Percentiles rank a stretch among this genome's conserved stretches.
phyloP scores from a whole-genome alignment of 2,888 invertebrate genomes.

The Pandemis cinnamomeana region DNA sequence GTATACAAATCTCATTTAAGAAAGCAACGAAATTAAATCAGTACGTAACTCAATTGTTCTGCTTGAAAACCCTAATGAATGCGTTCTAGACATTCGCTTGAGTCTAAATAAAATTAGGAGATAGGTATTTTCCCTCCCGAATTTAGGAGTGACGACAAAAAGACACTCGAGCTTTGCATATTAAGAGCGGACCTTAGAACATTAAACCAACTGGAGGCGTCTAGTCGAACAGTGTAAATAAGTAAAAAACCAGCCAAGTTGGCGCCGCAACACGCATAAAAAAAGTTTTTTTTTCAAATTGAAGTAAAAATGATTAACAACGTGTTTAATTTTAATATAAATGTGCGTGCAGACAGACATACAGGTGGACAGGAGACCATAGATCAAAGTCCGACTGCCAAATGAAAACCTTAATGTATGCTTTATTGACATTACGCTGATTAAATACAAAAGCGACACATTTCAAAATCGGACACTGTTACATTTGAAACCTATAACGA shows the following conservation, averaged over 20 bases:
- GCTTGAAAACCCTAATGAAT: neutral
- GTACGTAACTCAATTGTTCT: neutral
- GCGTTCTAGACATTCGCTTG: neutral
- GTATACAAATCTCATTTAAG: too few species aligned
- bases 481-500: too few species aligned
- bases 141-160: slow-evolving; percentile 1
- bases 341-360: too few species aligned
- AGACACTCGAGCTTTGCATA: slow-evolving; percentile 8
- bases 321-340: neutral
- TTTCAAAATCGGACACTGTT: too few species aligned
- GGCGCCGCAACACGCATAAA: too few species aligned
- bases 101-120: slow-evolving; percentile 1
- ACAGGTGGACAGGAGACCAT: too few species aligned
- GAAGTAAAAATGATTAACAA: neutral
- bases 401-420: too few species aligned
- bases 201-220: neutral
- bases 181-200: neutral
- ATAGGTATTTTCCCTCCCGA: neutral
- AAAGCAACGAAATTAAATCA: neutral
- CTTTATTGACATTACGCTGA: too few species aligned
- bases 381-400: too few species aligned
- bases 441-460: too few species aligned
- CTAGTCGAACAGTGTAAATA: neutral
- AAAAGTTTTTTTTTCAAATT: neutral
- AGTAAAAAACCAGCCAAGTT: neutral